phyloP scores from a whole-genome alignment of 2,797 vertebrate genomes.

The Chaenodraco wilsoni region DNA sequence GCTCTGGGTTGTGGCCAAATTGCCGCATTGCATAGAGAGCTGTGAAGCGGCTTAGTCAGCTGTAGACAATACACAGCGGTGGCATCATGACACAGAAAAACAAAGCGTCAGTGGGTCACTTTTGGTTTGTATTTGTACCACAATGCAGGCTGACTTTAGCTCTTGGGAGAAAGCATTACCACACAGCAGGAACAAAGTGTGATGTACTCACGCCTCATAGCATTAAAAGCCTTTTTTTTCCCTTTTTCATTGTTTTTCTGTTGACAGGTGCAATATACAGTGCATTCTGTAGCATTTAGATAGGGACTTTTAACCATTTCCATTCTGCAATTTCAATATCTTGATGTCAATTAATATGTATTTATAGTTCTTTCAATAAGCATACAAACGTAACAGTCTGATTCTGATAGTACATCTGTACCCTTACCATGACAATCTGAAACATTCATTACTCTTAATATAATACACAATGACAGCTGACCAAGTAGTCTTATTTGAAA shows the following conservation, averaged over 20 bases:
- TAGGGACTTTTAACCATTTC: background rate
- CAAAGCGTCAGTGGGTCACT: constrained; percentile 72
- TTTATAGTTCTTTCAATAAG: background rate
- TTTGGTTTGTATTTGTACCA: constrained; percentile 51
- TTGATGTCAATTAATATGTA: background rate
- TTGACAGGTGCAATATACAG: background rate
- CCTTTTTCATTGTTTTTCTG: background rate
- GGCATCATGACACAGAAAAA: constrained; percentile 72
- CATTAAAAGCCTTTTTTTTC: background rate
- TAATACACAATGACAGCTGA: constrained; percentile 61
- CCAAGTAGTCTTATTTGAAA: constrained; percentile 54
- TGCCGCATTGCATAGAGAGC: constrained; percentile 50
- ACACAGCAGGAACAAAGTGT: constrained; percentile 55
- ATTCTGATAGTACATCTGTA: constrained; percentile 14
- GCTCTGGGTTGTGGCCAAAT: constrained; percentile 69
- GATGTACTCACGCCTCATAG: constrained; percentile 10
- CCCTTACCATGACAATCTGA: constrained; percentile 25
- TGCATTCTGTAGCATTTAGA: background rate
- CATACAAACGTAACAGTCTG: background rate
- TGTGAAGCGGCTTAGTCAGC: constrained; percentile 74
- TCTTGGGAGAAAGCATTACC: constrained; percentile 53
- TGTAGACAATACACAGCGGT: constrained; percentile 72
- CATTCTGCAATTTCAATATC: background rate
- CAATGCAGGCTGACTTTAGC: constrained; percentile 46
- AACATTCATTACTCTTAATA: constrained; percentile 44